Evolutionary conservation across 2,888 invertebrate species (phyloP).

Genomic region (Epicampocera succincta): DNA sequence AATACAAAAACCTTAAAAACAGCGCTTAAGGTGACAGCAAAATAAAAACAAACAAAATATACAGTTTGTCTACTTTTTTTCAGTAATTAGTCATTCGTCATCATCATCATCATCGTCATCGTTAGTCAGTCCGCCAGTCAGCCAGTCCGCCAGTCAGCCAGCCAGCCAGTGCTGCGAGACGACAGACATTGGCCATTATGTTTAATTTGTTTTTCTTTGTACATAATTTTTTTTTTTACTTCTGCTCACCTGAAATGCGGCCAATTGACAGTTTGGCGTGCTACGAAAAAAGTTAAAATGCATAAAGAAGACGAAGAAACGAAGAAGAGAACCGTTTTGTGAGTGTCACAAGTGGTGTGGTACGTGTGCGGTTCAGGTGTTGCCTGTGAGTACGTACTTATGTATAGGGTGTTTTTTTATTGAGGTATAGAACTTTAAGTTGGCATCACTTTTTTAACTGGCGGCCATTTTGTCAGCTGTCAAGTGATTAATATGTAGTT

Average conservation of each 20-base stretch:
- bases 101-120: too few species aligned
- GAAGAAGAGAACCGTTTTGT: conserved; percentile 19
- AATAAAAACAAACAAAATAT: neutral
- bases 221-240: neutral
- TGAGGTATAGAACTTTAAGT: too few species aligned
- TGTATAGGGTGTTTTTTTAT: too few species aligned
- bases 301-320: neutral
- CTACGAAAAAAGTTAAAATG: conserved; percentile 21
- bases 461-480: too few species aligned
- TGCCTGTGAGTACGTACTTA: too few species aligned
- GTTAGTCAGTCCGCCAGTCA: too few species aligned
- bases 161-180: neutral
- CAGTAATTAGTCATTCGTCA: conserved; percentile 46
- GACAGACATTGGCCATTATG: conserved; percentile 1
- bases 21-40: neutral
- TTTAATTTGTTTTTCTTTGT: neutral
- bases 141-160: neutral
- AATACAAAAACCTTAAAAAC: conserved; percentile 15
- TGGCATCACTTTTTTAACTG: too few species aligned
- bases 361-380: conserved; percentile 26
- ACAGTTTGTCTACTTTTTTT: neutral
- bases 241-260: conserved; percentile 48
- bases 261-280: conserved; percentile 63
- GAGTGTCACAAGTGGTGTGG: neutral
- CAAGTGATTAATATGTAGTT: too few species aligned